A percentile compares a stretch with the other conserved stretches of the same genome.
Conservation (phyloP, 30 jellyfish, hydroid and myxozoan genomes). For the Morbakka virulenta region DNA sequence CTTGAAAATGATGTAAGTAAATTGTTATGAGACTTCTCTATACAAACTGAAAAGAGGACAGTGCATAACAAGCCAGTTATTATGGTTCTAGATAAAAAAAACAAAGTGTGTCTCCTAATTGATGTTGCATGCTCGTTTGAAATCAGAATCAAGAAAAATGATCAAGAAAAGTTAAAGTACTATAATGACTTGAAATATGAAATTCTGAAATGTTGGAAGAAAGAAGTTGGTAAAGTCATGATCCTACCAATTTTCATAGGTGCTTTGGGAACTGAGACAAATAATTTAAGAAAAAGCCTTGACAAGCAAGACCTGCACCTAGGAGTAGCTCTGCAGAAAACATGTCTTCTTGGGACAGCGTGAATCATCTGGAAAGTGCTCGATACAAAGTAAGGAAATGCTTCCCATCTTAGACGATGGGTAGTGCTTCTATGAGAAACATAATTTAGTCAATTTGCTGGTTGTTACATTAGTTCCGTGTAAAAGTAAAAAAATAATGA, state of each 20-base stretch:
- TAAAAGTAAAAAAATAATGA: background rate
- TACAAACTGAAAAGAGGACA: background rate
- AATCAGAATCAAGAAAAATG: background rate
- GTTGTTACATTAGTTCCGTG: too few species aligned
- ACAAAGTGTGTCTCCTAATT: background rate
- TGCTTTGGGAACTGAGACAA: background rate
- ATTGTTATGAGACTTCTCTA: background rate
- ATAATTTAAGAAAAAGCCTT: background rate
- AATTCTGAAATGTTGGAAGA: background rate
- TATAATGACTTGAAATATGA: background rate
- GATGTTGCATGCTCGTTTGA: background rate
- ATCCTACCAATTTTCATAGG: background rate
- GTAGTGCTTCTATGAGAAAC: background rate
- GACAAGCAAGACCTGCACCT: background rate
- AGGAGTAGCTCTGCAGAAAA: background rate
- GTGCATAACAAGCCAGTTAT: background rate
- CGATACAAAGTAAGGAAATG: background rate
- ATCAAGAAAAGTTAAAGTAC: background rate
- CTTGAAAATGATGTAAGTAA: background rate
- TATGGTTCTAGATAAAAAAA: background rate
- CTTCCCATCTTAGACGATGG: background rate
- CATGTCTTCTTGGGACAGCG: background rate
- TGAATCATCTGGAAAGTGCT: background rate
- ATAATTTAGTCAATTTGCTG: background rate
- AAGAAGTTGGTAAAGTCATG: background rate